These are phyloP conservation scores for Platyrinchus mystaceus DNA, from an alignment of 2,797 vertebrate genomes.

Conservation along the genomic window DNA sequence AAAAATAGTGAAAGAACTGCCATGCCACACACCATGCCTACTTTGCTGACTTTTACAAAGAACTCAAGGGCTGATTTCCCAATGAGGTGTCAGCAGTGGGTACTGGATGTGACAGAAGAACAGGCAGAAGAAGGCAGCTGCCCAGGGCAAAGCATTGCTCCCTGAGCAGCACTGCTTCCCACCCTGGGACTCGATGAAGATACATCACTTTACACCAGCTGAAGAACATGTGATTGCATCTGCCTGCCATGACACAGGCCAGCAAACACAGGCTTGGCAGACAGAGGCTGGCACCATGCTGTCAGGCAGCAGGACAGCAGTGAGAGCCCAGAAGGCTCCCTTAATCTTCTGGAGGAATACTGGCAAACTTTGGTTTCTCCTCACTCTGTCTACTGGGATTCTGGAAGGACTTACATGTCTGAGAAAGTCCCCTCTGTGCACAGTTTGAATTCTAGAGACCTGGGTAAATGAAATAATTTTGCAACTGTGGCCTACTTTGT, in stretches of 20 bases:
- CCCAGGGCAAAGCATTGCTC: neutral
- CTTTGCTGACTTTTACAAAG: neutral
- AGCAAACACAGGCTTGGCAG: fast-evolving
- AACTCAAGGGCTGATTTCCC: neutral
- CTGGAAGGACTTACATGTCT: neutral
- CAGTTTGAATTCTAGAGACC: neutral
- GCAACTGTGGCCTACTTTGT: neutral
- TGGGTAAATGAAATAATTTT: neutral
- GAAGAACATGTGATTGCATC: neutral
- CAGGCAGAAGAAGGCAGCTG: neutral
- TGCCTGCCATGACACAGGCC: neutral
- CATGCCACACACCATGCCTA: neutral
- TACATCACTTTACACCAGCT: fast-evolving
- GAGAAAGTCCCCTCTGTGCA: neutral
- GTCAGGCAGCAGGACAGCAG: neutral
- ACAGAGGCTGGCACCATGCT: neutral
- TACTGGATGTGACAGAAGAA: fast-evolving
- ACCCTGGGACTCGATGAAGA: fast-evolving
- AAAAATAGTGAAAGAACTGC: neutral
- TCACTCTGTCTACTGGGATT: neutral
- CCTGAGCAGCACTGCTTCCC: neutral
- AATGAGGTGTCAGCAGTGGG: fast-evolving
- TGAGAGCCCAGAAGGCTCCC: neutral
- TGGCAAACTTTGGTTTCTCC: neutral
- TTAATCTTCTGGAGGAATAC: neutral